Evolutionary conservation across 2,888 invertebrate species (phyloP).

Genomic region (Apamea sordens): DNA sequence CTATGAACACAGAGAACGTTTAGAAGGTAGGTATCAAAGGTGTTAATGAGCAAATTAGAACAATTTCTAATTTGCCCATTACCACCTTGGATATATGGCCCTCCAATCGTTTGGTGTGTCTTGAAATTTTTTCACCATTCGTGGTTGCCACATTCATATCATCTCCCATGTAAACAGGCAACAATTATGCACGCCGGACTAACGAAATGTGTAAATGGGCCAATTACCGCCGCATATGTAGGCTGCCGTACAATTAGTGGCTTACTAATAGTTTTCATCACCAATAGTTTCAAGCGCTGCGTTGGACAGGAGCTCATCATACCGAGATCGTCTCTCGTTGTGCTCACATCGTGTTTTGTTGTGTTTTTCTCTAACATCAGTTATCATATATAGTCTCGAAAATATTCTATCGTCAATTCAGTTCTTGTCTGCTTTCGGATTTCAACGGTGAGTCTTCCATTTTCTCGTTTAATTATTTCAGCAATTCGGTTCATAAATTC

Average conservation of each 20-base stretch:
- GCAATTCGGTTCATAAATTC: slow-evolving; percentile 66
- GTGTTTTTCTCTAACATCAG: slow-evolving; percentile 45
- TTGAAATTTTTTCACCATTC: slow-evolving; percentile 76
- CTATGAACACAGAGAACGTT: neutral
- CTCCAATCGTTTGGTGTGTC: slow-evolving; percentile 68
- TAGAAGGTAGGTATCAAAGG: neutral
- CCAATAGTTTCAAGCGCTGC: slow-evolving; percentile 83
- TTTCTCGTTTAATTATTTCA: slow-evolving; percentile 51
- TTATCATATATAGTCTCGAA: slow-evolving; percentile 13
- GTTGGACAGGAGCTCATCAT: slow-evolving; percentile 81
- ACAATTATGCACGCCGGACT: slow-evolving; percentile 88
- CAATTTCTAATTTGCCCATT: slow-evolving; percentile 73
- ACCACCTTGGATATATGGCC: slow-evolving; percentile 67
- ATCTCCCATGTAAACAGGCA: slow-evolving; percentile 84
- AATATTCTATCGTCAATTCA: slow-evolving; percentile 13
- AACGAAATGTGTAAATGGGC: slow-evolving; percentile 90
- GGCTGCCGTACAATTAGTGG: slow-evolving; percentile 89
- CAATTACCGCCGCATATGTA: slow-evolving; percentile 89
- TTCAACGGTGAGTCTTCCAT: slow-evolving; percentile 55
- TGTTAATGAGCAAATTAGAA: slow-evolving; percentile 37
- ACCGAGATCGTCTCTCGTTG: slow-evolving; percentile 83
- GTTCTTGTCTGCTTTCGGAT: slow-evolving; percentile 35
- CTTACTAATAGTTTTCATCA: slow-evolving; percentile 90
- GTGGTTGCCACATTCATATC: slow-evolving; percentile 83
- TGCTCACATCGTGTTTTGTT: slow-evolving; percentile 76